Base-by-base conservation (phyloP, 2,113 vertebrate species). In the Pelecanus crispus region DNA sequence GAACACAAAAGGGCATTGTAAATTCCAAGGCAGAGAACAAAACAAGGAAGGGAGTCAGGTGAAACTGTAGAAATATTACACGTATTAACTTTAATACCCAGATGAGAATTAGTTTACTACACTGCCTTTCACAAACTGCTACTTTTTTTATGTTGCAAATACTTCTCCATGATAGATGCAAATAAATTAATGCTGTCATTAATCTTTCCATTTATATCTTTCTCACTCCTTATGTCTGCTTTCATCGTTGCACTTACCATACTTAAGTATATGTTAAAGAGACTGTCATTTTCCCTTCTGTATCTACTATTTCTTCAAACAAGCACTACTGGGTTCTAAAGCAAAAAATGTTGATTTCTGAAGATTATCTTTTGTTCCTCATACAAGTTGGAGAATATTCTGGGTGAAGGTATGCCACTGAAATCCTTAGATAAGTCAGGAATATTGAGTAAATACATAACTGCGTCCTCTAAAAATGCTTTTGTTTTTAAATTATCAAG, bases 181-280 rank as follows among this genome's bases (percentile, higher is more conserved):
- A 96, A 96, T 95, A 95, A 97, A 97, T 97, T 97, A 97, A 97
- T 97, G 91, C 91, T 97, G 96, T 96, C 91, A 96, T 96, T 97
- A 97, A 97, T 96, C 96, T 95, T 97, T 97, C 95, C 94, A 96
- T 97, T 97, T 97, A 94, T 96, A 97, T 97, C 95, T 95, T 94
- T 97, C 95, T 95, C 92, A 86, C 90, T 97, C 94, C 96, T 95
- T 97, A 97, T 97, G 96, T 97, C 96, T 94, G 89, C 95, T 97
- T 97, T 97, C 94, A 94, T 95, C 91, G 25, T 97, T 95, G 92
- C 92, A 96, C 96, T 97, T 95, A 97, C 94, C 90, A 91, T 95
- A 94, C 95, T 97, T 96, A 95, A 96, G 88, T 97, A 91, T 96
- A 96, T 96, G 89, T 97, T 97, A 96, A 96, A 96, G 92, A 96